phyloP scores from a whole-genome alignment of 53 echinoderm and acorn worm species.

The Paracentrotus lividus region DNA sequence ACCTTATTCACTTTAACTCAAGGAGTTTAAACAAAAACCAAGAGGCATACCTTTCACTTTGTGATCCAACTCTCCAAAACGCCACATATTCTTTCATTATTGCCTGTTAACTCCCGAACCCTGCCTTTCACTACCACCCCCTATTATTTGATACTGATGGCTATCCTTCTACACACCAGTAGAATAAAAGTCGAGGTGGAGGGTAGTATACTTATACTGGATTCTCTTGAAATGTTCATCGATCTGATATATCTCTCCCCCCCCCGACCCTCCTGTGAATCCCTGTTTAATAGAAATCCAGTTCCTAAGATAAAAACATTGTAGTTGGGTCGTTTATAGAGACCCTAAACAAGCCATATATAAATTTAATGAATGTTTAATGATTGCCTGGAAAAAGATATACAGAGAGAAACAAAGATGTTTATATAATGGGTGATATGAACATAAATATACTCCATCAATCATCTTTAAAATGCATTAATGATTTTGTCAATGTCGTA shows the following conservation, averaged over 20 bases:
- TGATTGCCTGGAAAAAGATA: neutral
- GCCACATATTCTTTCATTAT: neutral
- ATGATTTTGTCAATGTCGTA: too few relatives aligned
- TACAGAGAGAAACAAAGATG: neutral
- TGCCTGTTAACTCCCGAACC: neutral
- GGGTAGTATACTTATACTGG: too few relatives aligned
- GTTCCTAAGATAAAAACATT: neutral
- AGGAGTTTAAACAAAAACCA: neutral
- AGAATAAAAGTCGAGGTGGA: neutral
- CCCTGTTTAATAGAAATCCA: neutral
- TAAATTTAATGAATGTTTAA: neutral
- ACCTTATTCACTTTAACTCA: neutral
- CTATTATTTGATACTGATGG: neutral
- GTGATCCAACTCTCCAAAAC: neutral
- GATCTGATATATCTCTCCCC: neutral
- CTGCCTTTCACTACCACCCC: neutral
- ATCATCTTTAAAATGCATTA: too few relatives aligned
- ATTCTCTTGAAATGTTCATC: neutral
- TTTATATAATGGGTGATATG: neutral
- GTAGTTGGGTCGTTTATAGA: neutral
- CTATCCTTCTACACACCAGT: neutral
- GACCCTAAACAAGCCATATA: neutral
- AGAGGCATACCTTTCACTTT: neutral
- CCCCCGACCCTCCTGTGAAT: neutral
- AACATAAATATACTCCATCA: neutral